Percentiles rank a stretch among this genome's conserved stretches.
Evolutionary conservation across 2,888 invertebrate genomes (phyloP).

Genomic region (Mellilla xanthometata): DNA sequence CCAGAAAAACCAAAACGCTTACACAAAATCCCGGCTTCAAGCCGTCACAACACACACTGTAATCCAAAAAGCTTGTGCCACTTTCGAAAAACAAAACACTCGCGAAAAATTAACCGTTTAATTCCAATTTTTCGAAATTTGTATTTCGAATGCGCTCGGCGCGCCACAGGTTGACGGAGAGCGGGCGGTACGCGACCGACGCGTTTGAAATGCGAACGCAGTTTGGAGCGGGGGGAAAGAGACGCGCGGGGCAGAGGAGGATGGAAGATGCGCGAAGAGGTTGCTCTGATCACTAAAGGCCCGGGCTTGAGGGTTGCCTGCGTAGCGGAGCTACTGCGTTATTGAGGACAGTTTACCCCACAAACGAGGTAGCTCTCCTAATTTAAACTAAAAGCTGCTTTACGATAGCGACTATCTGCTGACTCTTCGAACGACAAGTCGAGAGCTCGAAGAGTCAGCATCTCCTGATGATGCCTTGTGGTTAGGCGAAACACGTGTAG

Average conservation of each 20-base stretch:
- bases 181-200: constrained; percentile 29
- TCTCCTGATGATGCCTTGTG: too few relatives aligned
- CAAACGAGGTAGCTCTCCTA: too few relatives aligned
- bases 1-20: constrained; percentile 9
- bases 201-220: constrained; percentile 57
- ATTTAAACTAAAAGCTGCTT: too few relatives aligned
- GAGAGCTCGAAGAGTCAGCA: too few relatives aligned
- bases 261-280: constrained; percentile 42
- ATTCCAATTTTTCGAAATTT: not conserved
- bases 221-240: constrained; percentile 33
- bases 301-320: constrained; percentile 62
- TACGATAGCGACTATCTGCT: too few relatives aligned
- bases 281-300: constrained; percentile 64
- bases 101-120: too few relatives aligned
- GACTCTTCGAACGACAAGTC: too few relatives aligned
- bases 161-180: constrained; percentile 30
- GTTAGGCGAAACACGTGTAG: too few relatives aligned
- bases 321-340: constrained; percentile 33
- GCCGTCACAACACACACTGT: constrained; percentile 16
- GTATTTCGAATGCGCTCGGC: constrained; percentile 32
- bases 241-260: constrained; percentile 32
- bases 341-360: too few relatives aligned
- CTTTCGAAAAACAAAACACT: not conserved
- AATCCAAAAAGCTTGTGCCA: constrained; percentile 9
- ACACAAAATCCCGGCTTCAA: not conserved